These are phyloP conservation scores for Electrophaes corylata DNA, from an alignment of 2,888 invertebrate genomes.

Conservation along the genomic window DNA sequence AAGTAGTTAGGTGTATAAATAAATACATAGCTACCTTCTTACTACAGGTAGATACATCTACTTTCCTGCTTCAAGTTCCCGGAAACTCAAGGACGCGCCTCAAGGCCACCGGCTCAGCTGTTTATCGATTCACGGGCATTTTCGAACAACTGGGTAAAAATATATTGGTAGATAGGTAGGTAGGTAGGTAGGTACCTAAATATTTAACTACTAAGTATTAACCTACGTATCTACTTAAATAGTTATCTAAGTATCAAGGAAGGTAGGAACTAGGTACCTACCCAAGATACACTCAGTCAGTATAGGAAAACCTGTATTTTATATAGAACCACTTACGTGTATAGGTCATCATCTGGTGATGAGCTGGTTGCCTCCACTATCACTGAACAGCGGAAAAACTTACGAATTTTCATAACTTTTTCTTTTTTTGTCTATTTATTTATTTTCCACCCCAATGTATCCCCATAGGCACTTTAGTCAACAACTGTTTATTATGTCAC, in stretches of 20 bases:
- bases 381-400: slow-evolving; percentile 62
- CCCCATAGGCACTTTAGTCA: background rate
- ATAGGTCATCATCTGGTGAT: slow-evolving; percentile 64
- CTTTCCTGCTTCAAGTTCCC: slow-evolving; percentile 7
- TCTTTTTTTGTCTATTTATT: background rate
- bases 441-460: background rate
- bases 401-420: slow-evolving; percentile 16
- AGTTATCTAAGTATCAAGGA: no score
- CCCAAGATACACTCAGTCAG: no score
- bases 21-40: background rate
- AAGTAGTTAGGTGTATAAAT: no score
- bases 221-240: no score
- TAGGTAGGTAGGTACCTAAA: background rate
- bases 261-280: no score
- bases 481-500: background rate
- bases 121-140: slow-evolving; percentile 45
- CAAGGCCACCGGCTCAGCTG: slow-evolving; percentile 53
- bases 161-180: background rate
- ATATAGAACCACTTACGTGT: slow-evolving; percentile 69
- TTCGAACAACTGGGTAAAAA: background rate
- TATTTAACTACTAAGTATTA: no score
- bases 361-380: slow-evolving; percentile 66
- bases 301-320: no score
- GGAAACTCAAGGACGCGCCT: slow-evolving; percentile 32
- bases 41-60: background rate